These are phyloP conservation scores for western clawed frog (Xenopus tropicalis) DNA, from an alignment of 2,113 vertebrate genomes.

Conservation along the genomic window UCB_Xtro_10.0 CM004444.2:84147501-84148000, in stretches of 20 bases:
- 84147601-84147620: neutral
- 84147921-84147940: too few species aligned
- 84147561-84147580: neutral
- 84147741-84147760: neutral
- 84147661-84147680: neutral
- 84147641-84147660: slow-evolving; percentile 1
- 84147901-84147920: neutral
- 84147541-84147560: neutral
- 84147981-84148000: too few species aligned
- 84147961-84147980: too few species aligned
- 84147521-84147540: neutral
- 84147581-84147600: slow-evolving; percentile 4
- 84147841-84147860: neutral
- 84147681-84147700: slow-evolving; percentile 4
- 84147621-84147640: neutral
- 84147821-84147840: neutral
- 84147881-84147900: too few species aligned
- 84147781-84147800: neutral
- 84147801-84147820: neutral
- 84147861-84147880: too few species aligned
- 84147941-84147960: too few species aligned
- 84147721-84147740: slow-evolving; percentile 6
- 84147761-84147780: neutral
- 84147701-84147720: neutral
- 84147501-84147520: neutral